Conservation (phyloP, 2,888 invertebrate species). For the Heliconius cydno region DNA sequence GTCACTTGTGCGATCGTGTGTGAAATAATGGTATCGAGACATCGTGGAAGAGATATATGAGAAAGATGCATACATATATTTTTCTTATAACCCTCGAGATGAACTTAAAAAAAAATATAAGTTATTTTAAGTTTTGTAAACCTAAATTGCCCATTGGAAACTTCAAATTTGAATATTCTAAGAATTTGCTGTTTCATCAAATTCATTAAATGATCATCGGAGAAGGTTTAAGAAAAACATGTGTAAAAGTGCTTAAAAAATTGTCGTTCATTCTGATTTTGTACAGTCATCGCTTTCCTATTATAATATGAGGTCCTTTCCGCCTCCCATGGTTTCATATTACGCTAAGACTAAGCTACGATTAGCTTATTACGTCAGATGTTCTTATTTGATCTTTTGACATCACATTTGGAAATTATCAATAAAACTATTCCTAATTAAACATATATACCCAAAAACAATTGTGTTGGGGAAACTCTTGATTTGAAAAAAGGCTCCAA, state of each 20-base stretch:
- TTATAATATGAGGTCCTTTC: slow-evolving; percentile 59
- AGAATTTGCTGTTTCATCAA: not conserved
- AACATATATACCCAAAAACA: slow-evolving; percentile 4
- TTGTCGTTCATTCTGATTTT: slow-evolving; percentile 44
- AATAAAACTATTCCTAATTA: not conserved
- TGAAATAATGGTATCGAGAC: slow-evolving; percentile 21
- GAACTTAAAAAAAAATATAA: not conserved
- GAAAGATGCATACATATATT: not conserved
- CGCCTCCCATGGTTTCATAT: slow-evolving; percentile 71
- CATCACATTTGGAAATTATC: not conserved
- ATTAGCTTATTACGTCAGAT: slow-evolving; percentile 49
- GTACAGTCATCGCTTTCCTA: slow-evolving; percentile 52
- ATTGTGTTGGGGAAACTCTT: not conserved
- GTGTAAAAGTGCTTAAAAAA: slow-evolving; percentile 4
- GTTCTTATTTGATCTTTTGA: slow-evolving; percentile 24
- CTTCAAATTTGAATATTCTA: not conserved
- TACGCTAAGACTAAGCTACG: slow-evolving; percentile 61
- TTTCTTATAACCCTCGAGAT: slow-evolving; percentile 30
- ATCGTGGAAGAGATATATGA: slow-evolving; percentile 13
- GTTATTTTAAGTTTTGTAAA: no score
- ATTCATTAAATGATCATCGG: not conserved
- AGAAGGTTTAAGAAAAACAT: slow-evolving; percentile 12
- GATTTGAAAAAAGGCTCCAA: not conserved
- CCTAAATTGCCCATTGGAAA: no score
- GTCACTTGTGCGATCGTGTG: slow-evolving; percentile 47